A percentile compares a stretch with the other conserved stretches of the same genome.
Evolutionary conservation across 2,888 invertebrate species (phyloP).

Genomic region (Saturnia pavonia): DNA sequence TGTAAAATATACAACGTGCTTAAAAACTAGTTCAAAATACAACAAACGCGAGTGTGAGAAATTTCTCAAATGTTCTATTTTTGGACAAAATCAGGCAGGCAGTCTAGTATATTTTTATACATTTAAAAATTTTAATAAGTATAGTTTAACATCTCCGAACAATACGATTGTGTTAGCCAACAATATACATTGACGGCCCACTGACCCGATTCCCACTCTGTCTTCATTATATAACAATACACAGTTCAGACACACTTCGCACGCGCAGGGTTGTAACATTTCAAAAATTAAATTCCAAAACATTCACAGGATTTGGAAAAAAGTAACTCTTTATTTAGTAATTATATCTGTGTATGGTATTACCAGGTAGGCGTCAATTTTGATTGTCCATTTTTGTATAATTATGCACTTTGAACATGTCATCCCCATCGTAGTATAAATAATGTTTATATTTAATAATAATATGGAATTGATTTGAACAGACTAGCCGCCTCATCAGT

Average conservation of each 20-base stretch:
- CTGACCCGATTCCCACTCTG: constrained; percentile 5
- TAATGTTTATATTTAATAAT: no score
- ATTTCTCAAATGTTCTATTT: neutral
- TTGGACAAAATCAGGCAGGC: neutral
- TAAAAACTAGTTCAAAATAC: no score
- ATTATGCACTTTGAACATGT: no score
- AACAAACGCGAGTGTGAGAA: neutral
- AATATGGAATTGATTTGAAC: no score
- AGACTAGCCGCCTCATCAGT: no score
- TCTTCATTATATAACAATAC: constrained; percentile 9
- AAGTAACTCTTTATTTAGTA: no score
- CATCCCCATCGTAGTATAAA: no score
- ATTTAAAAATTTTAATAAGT: neutral
- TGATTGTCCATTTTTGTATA: no score
- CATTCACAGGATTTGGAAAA: no score
- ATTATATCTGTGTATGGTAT: no score
- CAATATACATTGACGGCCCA: neutral
- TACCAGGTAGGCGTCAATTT: no score
- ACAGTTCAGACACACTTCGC: neutral
- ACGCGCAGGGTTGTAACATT: constrained; percentile 1
- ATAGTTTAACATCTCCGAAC: neutral
- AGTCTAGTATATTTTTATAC: neutral
- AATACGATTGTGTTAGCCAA: constrained; percentile 13
- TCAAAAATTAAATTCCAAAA: neutral
- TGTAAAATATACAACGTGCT: no score